Percentiles rank a stretch among this genome's conserved stretches.
These are phyloP conservation scores for Heterodera filipjevi DNA, from an alignment of 2,888 invertebrate genomes.

Conservation along the genomic window DNA sequence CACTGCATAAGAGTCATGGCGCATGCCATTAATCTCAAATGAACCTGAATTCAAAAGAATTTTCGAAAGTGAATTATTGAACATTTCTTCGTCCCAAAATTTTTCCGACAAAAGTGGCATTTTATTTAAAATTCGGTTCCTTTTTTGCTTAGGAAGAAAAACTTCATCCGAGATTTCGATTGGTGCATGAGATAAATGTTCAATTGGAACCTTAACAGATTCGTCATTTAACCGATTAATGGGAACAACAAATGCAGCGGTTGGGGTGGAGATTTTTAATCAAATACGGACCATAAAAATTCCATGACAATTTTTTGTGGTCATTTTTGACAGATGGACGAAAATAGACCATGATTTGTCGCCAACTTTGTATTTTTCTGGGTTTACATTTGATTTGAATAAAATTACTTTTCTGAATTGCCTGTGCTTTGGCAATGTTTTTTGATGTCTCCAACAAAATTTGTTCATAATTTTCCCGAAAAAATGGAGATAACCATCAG, in stretches of 20 bases:
- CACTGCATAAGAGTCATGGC: background rate
- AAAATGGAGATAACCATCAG: background rate
- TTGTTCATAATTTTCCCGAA: background rate
- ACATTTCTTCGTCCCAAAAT: background rate
- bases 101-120: background rate
- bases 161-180: background rate
- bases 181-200: background rate
- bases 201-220: background rate
- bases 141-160: background rate
- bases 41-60: background rate
- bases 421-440: background rate
- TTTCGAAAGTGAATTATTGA: background rate
- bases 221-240: background rate
- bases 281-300: background rate
- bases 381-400: background rate
- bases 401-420: background rate
- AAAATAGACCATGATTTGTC: background rate
- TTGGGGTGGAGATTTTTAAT: background rate
- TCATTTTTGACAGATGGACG: background rate
- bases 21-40: background rate
- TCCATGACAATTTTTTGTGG: background rate
- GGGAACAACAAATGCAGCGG: background rate
- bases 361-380: background rate
- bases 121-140: background rate
- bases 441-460: background rate